phyloP scores from a whole-genome alignment of 2,797 vertebrate species.

The Bucorvus abyssinicus region DNA sequence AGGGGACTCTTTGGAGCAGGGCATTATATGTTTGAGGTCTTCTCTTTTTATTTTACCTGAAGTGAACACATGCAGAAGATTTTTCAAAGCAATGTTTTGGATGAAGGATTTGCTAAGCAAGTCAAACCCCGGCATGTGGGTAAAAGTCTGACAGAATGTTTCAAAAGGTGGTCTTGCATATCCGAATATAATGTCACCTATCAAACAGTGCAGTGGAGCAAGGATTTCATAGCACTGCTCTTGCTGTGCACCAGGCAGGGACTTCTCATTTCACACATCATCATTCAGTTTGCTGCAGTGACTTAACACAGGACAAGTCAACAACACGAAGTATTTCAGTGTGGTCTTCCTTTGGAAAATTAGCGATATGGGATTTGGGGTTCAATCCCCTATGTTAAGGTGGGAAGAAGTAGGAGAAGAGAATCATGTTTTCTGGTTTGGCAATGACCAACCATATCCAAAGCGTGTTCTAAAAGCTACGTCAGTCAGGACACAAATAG shows the following conservation, averaged over 20 bases:
- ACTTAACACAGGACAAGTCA: not conserved
- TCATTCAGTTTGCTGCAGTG: slow-evolving; percentile 52
- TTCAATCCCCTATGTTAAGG: not conserved
- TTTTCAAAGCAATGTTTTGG: not conserved
- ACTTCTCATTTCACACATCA: slow-evolving; percentile 65
- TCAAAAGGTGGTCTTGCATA: not conserved
- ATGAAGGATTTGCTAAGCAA: not conserved
- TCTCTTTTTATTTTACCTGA: not conserved
- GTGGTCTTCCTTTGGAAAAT: not conserved
- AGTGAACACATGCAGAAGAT: not conserved
- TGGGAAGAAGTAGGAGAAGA: not conserved
- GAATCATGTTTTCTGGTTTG: not conserved
- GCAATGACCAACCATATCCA: not conserved
- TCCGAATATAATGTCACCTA: not conserved
- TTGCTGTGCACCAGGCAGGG: slow-evolving; percentile 45
- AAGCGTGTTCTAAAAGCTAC: not conserved
- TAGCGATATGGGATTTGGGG: not conserved
- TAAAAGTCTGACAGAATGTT: not conserved
- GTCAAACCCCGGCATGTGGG: not conserved
- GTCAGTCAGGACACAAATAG: not conserved
- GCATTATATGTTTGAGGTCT: not conserved
- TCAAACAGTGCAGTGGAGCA: not conserved
- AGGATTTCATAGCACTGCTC: not conserved
- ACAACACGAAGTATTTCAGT: slow-evolving; percentile 39
- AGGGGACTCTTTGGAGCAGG: not conserved